Percentiles rank a stretch among this genome's conserved stretches.
Evolutionary conservation across 2,797 vertebrate species (phyloP).

Genomic region (Cygnus olor): DNA sequence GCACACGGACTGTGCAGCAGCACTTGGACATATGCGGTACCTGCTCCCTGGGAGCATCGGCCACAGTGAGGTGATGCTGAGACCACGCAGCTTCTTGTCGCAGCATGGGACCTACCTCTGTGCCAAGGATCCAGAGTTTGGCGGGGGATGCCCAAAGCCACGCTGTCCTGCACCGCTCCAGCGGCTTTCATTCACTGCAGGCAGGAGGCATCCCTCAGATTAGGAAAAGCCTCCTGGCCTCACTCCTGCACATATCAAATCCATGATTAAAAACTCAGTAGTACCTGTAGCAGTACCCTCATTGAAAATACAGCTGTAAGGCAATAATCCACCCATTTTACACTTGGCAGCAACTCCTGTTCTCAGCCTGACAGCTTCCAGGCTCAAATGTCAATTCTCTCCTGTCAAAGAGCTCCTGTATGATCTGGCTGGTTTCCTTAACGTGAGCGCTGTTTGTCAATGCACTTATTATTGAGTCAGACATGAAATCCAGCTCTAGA

Average conservation of each 20-base stretch:
- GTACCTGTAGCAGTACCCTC: background rate
- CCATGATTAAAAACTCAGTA: background rate
- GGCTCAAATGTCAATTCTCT: background rate
- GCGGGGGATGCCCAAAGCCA: background rate
- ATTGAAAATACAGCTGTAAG: background rate
- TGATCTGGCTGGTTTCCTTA: background rate
- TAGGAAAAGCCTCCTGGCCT: background rate
- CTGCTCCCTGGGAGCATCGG: background rate
- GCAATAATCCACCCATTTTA: background rate
- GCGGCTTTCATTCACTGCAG: background rate
- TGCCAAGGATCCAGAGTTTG: accelerated
- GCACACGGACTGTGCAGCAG: background rate
- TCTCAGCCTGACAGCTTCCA: background rate
- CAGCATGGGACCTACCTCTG: background rate
- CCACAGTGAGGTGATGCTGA: background rate
- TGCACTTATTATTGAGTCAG: accelerated
- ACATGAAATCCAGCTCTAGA: background rate
- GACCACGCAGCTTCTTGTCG: background rate
- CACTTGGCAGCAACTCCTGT: background rate
- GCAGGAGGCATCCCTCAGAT: background rate
- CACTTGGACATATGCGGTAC: accelerated
- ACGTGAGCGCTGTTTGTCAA: background rate
- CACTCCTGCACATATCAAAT: background rate
- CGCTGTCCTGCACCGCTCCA: background rate
- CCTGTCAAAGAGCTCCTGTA: background rate